These are phyloP conservation scores for Atherinomorus stipes DNA, from an alignment of 2,113 vertebrate species.

Conservation along the genomic window DNA sequence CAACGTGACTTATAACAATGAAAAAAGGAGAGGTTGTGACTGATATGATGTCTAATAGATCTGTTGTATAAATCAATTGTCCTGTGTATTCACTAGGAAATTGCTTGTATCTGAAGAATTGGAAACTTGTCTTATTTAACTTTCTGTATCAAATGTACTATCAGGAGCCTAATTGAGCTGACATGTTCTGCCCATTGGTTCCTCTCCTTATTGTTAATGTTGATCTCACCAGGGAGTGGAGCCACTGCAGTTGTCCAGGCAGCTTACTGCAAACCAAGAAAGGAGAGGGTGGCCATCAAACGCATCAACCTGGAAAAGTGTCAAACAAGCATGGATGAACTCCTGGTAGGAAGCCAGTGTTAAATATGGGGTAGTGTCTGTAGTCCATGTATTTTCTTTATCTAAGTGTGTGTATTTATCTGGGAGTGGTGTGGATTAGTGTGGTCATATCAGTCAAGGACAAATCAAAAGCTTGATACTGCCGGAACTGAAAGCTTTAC, in stretches of 20 bases:
- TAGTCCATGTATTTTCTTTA: background rate
- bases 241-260: constrained; percentile 94
- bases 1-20: constrained; percentile 20
- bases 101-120: background rate
- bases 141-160: background rate
- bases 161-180: background rate
- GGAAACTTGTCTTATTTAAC: background rate
- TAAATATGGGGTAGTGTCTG: constrained; percentile 1
- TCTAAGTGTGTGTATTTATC: background rate
- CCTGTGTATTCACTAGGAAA: background rate
- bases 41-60: background rate
- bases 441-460: background rate
- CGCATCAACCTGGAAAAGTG: constrained; percentile 97
- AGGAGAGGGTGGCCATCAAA: constrained; percentile 96
- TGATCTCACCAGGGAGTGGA: constrained; percentile 72
- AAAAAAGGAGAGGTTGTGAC: background rate
- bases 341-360: constrained; percentile 85
- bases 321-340: constrained; percentile 98
- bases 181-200: background rate
- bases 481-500: background rate
- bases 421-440: constrained; percentile 8
- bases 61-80: background rate
- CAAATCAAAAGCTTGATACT: background rate
- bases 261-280: constrained; percentile 90
- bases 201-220: background rate